phyloP scores from a whole-genome alignment of 2,113 vertebrate species.

The Fulmarus glacialis region DNA sequence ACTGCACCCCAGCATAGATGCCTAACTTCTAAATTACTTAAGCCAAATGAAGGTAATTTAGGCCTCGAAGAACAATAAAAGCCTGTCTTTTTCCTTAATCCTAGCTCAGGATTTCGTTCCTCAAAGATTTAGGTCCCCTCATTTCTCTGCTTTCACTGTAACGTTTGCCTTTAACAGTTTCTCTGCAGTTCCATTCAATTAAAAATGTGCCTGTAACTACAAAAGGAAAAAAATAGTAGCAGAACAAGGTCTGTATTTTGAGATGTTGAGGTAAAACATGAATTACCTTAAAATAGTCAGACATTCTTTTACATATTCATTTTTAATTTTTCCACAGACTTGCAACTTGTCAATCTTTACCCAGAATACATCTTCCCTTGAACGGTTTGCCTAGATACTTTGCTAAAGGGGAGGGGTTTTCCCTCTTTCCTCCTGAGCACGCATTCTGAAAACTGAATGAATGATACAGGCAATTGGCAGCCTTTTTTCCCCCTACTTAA shows the following conservation, averaged over 20 bases:
- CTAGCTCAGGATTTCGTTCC: neutral
- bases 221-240: neutral
- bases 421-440: neutral
- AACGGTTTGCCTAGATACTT: neutral
- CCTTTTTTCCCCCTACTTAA: neutral
- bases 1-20: neutral
- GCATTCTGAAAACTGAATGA: neutral
- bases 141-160: neutral
- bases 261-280: neutral
- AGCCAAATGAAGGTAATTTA: neutral
- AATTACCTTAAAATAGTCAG: constrained; percentile 9
- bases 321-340: neutral
- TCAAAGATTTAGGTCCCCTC: neutral
- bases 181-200: neutral
- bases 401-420: neutral
- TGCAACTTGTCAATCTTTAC: neutral
- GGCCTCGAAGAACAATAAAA: neutral
- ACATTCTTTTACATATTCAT: neutral
- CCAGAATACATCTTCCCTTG: neutral
- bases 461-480: neutral
- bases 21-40: neutral
- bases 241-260: neutral
- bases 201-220: neutral
- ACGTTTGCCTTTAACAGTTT: rapidly evolving
- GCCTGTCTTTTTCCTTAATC: neutral